Conservation (phyloP, 2,113 vertebrate species). For the Elanoides forficatus region DNA sequence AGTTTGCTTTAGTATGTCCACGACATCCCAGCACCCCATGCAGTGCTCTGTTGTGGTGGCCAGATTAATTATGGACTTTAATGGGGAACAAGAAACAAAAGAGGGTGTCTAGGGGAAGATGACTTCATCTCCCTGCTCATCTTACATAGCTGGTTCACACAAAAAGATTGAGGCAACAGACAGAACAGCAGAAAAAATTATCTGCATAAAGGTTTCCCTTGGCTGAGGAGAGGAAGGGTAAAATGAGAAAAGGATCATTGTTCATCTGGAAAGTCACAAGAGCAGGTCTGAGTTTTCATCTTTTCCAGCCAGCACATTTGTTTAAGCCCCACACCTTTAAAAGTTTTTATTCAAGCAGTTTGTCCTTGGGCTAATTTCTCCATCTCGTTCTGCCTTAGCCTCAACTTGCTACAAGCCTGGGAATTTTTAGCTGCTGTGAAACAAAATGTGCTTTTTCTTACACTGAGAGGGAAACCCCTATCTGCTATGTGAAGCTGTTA, state of each 20-base stretch:
- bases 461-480: background rate
- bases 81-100: slow-evolving; percentile 59
- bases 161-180: background rate
- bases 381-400: background rate
- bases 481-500: background rate
- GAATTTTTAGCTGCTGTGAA: background rate
- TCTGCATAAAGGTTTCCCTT: background rate
- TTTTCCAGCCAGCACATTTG: background rate
- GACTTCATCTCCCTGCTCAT: slow-evolving; percentile 42
- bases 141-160: slow-evolving; percentile 22
- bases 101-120: slow-evolving; percentile 16
- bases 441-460: background rate
- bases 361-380: slow-evolving; percentile 26
- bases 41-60: background rate
- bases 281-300: background rate
- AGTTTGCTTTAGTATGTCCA: background rate
- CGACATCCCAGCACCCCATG: background rate
- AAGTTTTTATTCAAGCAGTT: slow-evolving; percentile 15
- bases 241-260: background rate
- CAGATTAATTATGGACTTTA: slow-evolving; percentile 58
- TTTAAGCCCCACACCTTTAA: slow-evolving; percentile 11
- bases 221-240: background rate
- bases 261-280: background rate
- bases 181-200: slow-evolving; percentile 24
- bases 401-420: background rate